phyloP scores from a whole-genome alignment of 1,140 invertebrate genomes.

The Paraescarpia echinospica region DNA sequence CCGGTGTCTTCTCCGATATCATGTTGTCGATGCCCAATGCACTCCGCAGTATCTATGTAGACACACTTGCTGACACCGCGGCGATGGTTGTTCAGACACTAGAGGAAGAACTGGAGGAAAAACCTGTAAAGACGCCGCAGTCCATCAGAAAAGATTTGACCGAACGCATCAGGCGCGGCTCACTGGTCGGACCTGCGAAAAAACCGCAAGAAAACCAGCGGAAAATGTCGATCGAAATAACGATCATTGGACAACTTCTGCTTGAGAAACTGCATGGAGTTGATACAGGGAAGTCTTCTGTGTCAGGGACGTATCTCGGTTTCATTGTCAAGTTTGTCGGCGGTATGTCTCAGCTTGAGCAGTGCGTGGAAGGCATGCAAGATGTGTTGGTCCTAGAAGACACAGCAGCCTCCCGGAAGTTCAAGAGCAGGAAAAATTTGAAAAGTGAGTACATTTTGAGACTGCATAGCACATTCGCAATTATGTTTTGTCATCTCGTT shows the following conservation, averaged over 20 bases:
- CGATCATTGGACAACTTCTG: neutral
- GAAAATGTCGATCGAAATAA: neutral
- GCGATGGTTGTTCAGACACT: neutral
- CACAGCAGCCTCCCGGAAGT: neutral
- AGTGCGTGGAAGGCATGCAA: neutral
- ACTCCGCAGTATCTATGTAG: conserved; percentile 13
- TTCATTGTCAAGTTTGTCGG: neutral
- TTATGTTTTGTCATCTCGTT: too few relatives aligned
- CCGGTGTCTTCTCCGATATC: conserved; percentile 5
- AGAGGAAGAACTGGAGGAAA: neutral
- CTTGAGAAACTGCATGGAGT: neutral
- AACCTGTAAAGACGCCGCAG: neutral
- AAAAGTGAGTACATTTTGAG: neutral
- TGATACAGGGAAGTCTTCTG: neutral
- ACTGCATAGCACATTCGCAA: too few relatives aligned
- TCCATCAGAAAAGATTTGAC: neutral
- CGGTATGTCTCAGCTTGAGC: neutral
- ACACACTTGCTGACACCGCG: neutral
- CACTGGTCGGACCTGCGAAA: neutral
- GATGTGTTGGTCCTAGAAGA: neutral
- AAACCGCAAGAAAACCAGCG: neutral
- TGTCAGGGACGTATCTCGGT: neutral
- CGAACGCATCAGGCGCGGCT: neutral
- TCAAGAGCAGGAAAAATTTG: neutral
- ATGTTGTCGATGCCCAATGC: conserved; percentile 13